Evolutionary conservation across 2,113 vertebrate genomes (phyloP).

Genomic region (Ageneiosus marmoratus): DNA sequence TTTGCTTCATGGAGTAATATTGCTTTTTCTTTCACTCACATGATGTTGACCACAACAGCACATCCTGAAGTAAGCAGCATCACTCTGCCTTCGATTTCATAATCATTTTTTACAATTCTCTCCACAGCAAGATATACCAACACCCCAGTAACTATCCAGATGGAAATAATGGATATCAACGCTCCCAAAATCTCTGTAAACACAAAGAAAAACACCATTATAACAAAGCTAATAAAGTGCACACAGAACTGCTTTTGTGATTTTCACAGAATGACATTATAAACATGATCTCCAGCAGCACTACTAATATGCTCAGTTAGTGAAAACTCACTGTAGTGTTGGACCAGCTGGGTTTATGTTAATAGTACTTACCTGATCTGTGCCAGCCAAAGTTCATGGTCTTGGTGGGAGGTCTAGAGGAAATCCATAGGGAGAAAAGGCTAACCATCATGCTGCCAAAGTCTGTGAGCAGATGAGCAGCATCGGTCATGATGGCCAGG

Average conservation of each 20-base stretch:
- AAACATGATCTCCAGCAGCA: background rate
- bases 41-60: conserved; percentile 86
- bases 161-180: conserved; percentile 87
- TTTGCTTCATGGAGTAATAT: background rate
- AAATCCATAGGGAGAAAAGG: conserved; percentile 95
- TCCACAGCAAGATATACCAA: conserved; percentile 90
- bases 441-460: conserved; percentile 95
- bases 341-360: background rate
- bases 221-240: too few species aligned
- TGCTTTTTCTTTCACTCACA: conserved; percentile 74
- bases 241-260: background rate
- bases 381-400: conserved; percentile 95
- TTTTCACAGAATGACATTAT: background rate
- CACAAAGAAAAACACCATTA: background rate
- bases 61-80: conserved; percentile 91
- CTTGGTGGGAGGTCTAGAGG: conserved; percentile 84
- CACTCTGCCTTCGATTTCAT: conserved; percentile 87
- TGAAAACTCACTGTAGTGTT: background rate
- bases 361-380: conserved; percentile 81
- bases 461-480: conserved; percentile 90
- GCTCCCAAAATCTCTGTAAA: conserved; percentile 88
- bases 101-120: conserved; percentile 88
- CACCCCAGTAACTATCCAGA: conserved; percentile 90
- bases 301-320: background rate
- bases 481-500: conserved; percentile 95